Conservation (phyloP, 2,113 vertebrate species). For the Pagrus major region DNA sequence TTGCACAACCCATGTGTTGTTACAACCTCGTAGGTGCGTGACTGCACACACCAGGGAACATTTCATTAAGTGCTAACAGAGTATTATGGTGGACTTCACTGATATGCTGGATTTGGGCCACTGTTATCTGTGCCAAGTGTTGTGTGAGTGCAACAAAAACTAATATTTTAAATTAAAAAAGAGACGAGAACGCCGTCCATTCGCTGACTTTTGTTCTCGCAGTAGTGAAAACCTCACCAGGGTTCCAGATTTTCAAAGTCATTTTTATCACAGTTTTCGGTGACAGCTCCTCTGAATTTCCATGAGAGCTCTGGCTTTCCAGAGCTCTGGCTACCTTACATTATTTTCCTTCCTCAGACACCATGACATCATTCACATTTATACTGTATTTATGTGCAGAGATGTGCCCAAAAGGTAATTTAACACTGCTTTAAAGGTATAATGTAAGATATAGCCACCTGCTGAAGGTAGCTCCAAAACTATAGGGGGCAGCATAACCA, state of each 20-base stretch:
- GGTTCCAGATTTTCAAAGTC: background rate
- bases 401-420: too few species aligned
- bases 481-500: too few species aligned
- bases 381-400: background rate
- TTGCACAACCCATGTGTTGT: slow-evolving; percentile 12
- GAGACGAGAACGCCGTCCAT: background rate
- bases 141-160: slow-evolving; percentile 7
- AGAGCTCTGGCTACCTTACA: background rate
- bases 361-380: background rate
- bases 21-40: slow-evolving; percentile 15
- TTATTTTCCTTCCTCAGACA: background rate
- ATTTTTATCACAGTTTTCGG: background rate
- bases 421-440: too few species aligned
- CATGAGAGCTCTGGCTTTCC: background rate
- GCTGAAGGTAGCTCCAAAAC: too few species aligned
- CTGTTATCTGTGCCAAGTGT: slow-evolving; percentile 26
- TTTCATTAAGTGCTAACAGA: slow-evolving; percentile 31
- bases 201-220: background rate
- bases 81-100: slow-evolving; percentile 3
- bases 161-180: too few species aligned
- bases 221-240: background rate
- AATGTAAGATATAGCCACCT: too few species aligned
- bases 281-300: background rate
- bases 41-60: slow-evolving; percentile 36
- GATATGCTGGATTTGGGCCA: slow-evolving; percentile 37